Percentiles rank a stretch among this genome's conserved stretches.
Conservation (phyloP, 2,888 invertebrate species). For the Cantharis flavilabris region DNA sequence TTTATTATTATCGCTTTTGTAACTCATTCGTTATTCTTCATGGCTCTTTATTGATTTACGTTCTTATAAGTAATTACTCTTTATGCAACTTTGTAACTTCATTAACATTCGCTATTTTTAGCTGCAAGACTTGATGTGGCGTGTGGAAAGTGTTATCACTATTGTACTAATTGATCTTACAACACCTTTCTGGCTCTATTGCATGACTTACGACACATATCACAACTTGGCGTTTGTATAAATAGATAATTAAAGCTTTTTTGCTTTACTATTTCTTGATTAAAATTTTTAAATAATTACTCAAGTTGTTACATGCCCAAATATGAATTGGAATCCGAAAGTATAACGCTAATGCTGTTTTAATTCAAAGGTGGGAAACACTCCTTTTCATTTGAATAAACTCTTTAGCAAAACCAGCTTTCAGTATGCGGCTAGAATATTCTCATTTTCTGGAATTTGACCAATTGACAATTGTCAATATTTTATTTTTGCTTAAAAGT, state of each 20-base stretch:
- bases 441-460: no score
- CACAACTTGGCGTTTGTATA: conserved; percentile 1
- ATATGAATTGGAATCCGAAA: neutral
- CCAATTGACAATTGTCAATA: no score
- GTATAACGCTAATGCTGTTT: neutral
- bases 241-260: neutral
- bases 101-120: conserved; percentile 14
- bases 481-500: no score
- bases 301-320: neutral
- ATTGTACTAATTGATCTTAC: conserved; percentile 10
- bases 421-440: no score
- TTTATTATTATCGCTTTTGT: neutral
- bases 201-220: conserved; percentile 2
- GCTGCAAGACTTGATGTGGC: neutral
- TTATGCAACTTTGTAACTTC: conserved; percentile 15
- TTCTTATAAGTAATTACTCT: conserved; percentile 7
- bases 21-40: neutral
- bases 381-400: neutral
- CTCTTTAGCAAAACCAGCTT: no score
- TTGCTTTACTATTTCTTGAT: neutral
- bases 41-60: neutral
- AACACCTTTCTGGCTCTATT: conserved; percentile 8
- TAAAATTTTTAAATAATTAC: neutral
- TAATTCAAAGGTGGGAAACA: neutral
- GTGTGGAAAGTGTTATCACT: conserved; percentile 10